Evolutionary conservation across 2,888 invertebrate genomes (phyloP).

Genomic region (Lasioglossum calceatum): DNA sequence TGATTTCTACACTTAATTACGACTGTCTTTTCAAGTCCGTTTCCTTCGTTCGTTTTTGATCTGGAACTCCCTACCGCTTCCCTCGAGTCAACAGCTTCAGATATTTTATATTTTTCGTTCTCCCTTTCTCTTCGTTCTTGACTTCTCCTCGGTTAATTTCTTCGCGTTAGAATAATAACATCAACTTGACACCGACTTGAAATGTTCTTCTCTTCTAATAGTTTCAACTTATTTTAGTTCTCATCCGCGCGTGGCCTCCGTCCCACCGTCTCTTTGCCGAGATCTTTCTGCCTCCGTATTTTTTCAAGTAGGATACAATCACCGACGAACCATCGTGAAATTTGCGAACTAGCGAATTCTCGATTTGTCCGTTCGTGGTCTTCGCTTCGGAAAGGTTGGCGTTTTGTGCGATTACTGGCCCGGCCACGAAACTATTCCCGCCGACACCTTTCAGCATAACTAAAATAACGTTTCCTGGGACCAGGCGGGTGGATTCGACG

Average conservation of each 20-base stretch:
- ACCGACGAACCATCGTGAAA: neutral
- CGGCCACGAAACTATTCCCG: constrained; percentile 12
- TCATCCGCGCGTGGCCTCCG: neutral
- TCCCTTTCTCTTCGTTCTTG: neutral
- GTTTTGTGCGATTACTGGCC: constrained; percentile 48
- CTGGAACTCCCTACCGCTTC: neutral
- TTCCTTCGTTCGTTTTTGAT: neutral
- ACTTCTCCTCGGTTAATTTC: neutral
- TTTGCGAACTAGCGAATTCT: neutral
- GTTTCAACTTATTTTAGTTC: neutral
- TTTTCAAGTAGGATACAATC: neutral
- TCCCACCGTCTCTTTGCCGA: neutral
- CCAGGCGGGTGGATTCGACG: constrained; percentile 84
- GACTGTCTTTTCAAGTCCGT: neutral
- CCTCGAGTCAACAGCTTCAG: neutral
- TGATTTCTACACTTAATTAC: constrained; percentile 40
- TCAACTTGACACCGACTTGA: constrained; percentile 9
- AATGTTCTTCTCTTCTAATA: neutral
- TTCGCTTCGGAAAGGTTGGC: constrained; percentile 1
- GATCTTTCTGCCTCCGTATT: neutral
- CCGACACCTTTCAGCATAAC: constrained; percentile 60
- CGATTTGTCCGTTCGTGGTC: neutral
- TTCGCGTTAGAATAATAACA: neutral
- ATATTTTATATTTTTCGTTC: neutral
- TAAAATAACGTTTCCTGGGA: constrained; percentile 93